Evolutionary conservation across 1,140 invertebrate species (phyloP).

Genomic region (Halesus radiatus): DNA sequence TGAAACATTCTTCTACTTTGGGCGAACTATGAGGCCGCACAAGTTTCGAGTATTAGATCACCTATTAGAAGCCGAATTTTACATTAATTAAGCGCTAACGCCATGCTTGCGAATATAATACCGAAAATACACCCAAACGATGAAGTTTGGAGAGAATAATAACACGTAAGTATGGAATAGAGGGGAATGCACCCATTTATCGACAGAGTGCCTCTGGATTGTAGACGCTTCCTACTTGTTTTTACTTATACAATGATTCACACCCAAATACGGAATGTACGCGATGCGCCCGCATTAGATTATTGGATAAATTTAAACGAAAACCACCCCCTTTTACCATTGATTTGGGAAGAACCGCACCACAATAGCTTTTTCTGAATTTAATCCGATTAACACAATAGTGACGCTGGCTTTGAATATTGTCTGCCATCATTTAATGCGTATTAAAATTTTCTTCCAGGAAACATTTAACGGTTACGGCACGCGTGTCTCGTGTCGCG

Average conservation of each 20-base stretch:
- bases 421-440: constrained; percentile 16
- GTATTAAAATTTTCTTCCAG: constrained; percentile 40
- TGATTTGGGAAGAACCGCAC: background rate
- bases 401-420: constrained; percentile 1
- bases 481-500: constrained; percentile 40
- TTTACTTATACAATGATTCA: constrained; percentile 23
- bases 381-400: constrained; percentile 16
- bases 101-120: background rate
- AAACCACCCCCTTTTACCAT: constrained; percentile 23
- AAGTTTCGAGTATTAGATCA: constrained; percentile 1
- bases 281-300: constrained; percentile 37
- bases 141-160: background rate
- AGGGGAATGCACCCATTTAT: constrained; percentile 4
- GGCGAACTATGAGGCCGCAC: background rate
- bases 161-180: too few species aligned
- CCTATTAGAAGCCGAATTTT: background rate
- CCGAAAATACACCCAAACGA: background rate
- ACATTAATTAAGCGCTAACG: background rate
- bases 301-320: constrained; percentile 28
- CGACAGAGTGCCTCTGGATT: background rate
- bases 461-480: constrained; percentile 40
- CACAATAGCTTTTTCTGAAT: background rate
- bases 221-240: constrained; percentile 24
- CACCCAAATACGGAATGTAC: constrained; percentile 36
- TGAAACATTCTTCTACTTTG: constrained; percentile 2